Percentiles rank a stretch among this genome's conserved stretches.
These are phyloP conservation scores for Percina caprodes DNA, from an alignment of 2,113 vertebrate genomes.

Conservation along the genomic window DNA sequence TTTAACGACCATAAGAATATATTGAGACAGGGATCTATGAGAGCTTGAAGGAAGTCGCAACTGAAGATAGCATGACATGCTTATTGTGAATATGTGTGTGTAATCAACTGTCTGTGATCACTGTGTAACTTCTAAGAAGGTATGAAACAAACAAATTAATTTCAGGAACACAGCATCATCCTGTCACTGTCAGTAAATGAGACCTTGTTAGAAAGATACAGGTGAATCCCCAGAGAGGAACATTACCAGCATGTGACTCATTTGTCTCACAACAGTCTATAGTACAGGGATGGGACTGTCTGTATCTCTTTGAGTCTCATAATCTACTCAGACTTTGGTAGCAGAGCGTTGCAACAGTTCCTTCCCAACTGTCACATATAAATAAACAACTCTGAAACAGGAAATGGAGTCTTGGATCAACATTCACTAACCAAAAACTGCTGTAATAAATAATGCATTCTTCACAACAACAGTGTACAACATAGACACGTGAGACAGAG, in stretches of 20 bases:
- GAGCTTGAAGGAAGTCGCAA: background rate
- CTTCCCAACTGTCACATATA: slow-evolving; percentile 65
- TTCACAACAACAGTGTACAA: slow-evolving; percentile 42
- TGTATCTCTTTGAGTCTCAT: slow-evolving; percentile 47
- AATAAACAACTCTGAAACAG: slow-evolving; percentile 74
- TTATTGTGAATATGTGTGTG: background rate
- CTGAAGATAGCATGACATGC: background rate
- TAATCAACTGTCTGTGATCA: background rate
- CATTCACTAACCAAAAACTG: slow-evolving; percentile 56
- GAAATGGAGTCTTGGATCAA: slow-evolving; percentile 73
- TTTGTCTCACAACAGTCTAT: slow-evolving; percentile 30
- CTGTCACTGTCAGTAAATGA: slow-evolving; percentile 6
- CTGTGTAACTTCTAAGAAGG: background rate
- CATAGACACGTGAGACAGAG: slow-evolving; percentile 43
- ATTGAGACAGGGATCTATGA: background rate
- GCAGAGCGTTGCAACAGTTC: slow-evolving; percentile 44
- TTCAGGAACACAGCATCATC: background rate
- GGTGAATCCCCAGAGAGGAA: slow-evolving; percentile 23
- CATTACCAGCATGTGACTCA: slow-evolving; percentile 32
- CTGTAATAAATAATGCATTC: slow-evolving; percentile 77
- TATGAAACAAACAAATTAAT: slow-evolving; percentile 4
- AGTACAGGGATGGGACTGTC: slow-evolving; percentile 1
- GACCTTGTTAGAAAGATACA: slow-evolving; percentile 8
- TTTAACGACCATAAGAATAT: no score
- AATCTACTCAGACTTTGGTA: slow-evolving; percentile 60